Evolutionary conservation across 2,888 invertebrate species (phyloP), one percentile per base, ranked within the genome.

Genomic region (Trichopria drosophilae): DNA sequence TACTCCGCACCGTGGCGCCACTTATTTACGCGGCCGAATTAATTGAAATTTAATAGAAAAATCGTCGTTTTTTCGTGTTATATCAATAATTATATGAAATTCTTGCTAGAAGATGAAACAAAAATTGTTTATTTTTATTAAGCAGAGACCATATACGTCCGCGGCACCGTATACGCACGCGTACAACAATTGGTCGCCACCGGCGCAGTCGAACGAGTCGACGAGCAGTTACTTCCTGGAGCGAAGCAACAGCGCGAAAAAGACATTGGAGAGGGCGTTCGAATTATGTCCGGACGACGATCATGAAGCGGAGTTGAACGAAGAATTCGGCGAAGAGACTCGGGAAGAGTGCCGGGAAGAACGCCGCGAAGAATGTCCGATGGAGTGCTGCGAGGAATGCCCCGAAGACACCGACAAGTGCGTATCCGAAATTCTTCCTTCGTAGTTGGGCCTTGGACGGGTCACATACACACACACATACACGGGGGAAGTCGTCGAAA

Each of bases 181-280:
- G 44, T 94, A 93, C 74, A 91, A 86, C 68, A 90, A 91, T 56
- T 95, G 94, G 93, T 95, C 95, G 69, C 83, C 83, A 15, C 84
- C 84, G 12, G 89, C 92, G 16, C 92, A 93, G 64, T 94, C 94
- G 47, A 96, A 96, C 77, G 96, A 97, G 73, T 91, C 90, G 15
- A 90, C 94, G 24, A 95, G 92, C 72, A 94, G 95, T 43, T 96
- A 91, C 76, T 94, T 92, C 80, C 78, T 97, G 60, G 96, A 96
- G 73, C 82, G 96, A 59, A 95, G 95, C 59, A 92, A 90, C 72
- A 95, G 94, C 59, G 96, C 96, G 0, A 84, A 91, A 58, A 89
- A 91, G 71, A 94, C 92, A 0, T 81, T 96, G 52, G 85, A 88
- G 59, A 81, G 86, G 71, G 91, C 91, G 5, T 81, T 83, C 59